Percentiles rank a stretch among this genome's conserved stretches.
These are phyloP conservation scores for Oryzaephilus surinamensis DNA, from an alignment of 1,140 invertebrate species.

Conservation along the genomic window DNA sequence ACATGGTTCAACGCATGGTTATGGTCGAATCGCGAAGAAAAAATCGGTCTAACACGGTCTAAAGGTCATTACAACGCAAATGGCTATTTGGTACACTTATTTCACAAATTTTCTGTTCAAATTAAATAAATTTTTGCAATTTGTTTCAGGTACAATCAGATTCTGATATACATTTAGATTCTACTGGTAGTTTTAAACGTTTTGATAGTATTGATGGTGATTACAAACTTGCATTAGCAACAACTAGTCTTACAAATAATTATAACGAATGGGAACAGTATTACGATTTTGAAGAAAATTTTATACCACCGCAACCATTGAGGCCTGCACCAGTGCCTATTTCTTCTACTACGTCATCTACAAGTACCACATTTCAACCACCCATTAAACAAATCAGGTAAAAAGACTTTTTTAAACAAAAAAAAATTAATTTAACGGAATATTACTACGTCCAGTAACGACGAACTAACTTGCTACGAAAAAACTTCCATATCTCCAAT, in stretches of 20 bases:
- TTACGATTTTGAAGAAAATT: constrained; percentile 21
- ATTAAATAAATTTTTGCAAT: constrained; percentile 1
- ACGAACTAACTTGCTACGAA: constrained; percentile 2
- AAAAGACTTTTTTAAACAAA: too few species aligned
- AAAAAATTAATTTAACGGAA: too few species aligned
- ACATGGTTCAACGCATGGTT: constrained; percentile 46
- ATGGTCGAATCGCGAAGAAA: constrained; percentile 49
- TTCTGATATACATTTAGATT: constrained; percentile 52
- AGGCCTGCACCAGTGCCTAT: constrained; percentile 36
- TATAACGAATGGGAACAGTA: constrained; percentile 11
- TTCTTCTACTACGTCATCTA: constrained; percentile 4
- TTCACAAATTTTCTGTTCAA: background rate
- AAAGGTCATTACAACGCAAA: constrained; percentile 49
- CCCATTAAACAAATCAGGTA: constrained; percentile 9
- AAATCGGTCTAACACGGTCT: constrained; percentile 43
- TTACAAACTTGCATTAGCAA: constrained; percentile 34
- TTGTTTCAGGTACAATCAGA: constrained; percentile 53
- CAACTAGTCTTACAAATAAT: constrained; percentile 24
- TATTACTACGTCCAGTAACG: background rate
- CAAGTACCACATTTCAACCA: constrained; percentile 11
- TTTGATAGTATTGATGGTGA: constrained; percentile 55
- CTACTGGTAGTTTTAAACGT: constrained; percentile 53
- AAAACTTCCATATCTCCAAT: constrained; percentile 31
- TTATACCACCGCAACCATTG: constrained; percentile 36
- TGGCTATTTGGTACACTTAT: constrained; percentile 47